phyloP scores from a whole-genome alignment of 1,140 invertebrate genomes.

The Vollenhovia emeryi region DNA sequence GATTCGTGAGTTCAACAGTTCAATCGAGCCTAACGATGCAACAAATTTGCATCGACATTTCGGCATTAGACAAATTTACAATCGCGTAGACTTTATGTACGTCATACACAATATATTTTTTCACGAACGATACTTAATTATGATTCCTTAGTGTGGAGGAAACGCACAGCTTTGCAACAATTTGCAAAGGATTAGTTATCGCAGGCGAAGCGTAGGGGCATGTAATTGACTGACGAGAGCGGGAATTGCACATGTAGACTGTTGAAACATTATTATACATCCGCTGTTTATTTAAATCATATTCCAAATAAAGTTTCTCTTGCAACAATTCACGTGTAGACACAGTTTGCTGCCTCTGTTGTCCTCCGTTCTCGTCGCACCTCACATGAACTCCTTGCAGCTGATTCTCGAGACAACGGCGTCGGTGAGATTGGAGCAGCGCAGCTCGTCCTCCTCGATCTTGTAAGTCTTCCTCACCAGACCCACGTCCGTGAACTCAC shows the following conservation, averaged over 20 bases:
- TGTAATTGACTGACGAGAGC: background rate
- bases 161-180: background rate
- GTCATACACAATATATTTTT: background rate
- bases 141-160: background rate
- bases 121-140: background rate
- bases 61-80: background rate
- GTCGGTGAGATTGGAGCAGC: conserved; percentile 84
- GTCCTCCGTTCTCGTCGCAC: background rate
- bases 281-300: conserved; percentile 29
- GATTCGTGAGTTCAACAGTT: background rate
- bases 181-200: background rate
- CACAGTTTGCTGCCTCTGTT: background rate
- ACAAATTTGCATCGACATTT: conserved; percentile 13
- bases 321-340: background rate
- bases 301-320: conserved; percentile 37
- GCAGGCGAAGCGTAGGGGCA: background rate
- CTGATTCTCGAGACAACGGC: conserved; percentile 88
- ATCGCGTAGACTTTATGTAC: conserved; percentile 15
- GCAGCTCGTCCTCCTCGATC: conserved; percentile 84
- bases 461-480: conserved; percentile 87
- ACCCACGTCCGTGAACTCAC: conserved; percentile 82
- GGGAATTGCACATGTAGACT: background rate
- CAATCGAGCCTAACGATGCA: background rate
- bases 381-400: conserved; percentile 84
- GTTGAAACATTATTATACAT: background rate